Conservation (phyloP, 53 echinoderm and acorn worm species). For the Echinarachnius parma region DNA sequence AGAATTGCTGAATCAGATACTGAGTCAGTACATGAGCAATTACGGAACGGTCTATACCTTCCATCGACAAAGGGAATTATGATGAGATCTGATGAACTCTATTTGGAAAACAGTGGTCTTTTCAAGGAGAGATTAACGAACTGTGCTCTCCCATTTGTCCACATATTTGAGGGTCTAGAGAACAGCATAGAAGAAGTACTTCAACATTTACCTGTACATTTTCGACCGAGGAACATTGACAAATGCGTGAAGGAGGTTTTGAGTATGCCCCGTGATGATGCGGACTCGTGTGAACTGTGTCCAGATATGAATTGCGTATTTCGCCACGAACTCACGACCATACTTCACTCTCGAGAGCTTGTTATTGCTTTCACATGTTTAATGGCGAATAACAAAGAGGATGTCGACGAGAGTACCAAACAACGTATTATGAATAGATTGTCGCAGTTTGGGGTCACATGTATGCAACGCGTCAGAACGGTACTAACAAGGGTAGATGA, state of each 20-base stretch:
- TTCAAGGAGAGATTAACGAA: not conserved
- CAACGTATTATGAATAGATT: not conserved
- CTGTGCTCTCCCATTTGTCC: not conserved
- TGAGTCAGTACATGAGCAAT: not conserved
- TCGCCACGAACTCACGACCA: conserved; percentile 1
- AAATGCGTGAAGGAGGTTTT: conserved; percentile 8
- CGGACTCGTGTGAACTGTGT: not conserved
- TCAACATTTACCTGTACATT: not conserved
- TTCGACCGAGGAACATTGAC: not conserved
- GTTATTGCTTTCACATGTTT: not conserved
- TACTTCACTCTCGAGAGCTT: conserved; percentile 4
- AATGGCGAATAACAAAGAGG: not conserved
- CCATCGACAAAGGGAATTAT: not conserved
- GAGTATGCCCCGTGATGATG: not conserved
- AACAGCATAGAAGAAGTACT: not conserved
- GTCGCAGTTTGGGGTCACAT: not conserved
- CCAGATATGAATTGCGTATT: not conserved
- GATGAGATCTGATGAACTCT: conserved; percentile 4
- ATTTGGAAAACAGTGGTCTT: not conserved
- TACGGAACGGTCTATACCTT: too few species aligned
- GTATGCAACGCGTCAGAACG: conserved; percentile 2
- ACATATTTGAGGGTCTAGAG: conserved; percentile 1
- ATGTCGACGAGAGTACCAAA: not conserved
- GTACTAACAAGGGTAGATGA: conserved; percentile 1
- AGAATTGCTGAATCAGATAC: not conserved